These are phyloP conservation scores for Hirtodrosophila alboralis DNA, from an alignment of 2,888 invertebrate genomes.

Conservation along the genomic window DNA sequence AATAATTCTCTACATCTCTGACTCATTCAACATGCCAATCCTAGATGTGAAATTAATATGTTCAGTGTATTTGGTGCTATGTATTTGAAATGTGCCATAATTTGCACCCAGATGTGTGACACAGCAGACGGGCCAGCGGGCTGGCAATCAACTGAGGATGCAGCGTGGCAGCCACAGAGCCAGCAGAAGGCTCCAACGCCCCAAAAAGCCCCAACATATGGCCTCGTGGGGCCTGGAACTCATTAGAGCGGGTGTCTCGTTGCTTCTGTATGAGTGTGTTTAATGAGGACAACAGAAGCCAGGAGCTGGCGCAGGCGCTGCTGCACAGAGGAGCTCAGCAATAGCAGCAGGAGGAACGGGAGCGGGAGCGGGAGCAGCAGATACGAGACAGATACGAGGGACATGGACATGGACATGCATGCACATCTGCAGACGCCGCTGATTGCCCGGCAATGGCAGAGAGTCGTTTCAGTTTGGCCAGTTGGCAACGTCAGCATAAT, in stretches of 20 bases:
- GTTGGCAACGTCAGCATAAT: constrained; percentile 83
- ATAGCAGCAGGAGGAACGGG: not conserved
- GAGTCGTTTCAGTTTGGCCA: constrained; percentile 38
- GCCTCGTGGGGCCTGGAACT: constrained; percentile 70
- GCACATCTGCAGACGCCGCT: constrained; percentile 74
- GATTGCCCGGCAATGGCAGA: constrained; percentile 61
- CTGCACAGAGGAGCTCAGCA: too few species aligned
- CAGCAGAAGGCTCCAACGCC: constrained; percentile 13
- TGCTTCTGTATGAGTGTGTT: constrained; percentile 42
- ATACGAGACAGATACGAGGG: constrained; percentile 62
- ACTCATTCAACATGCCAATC: too few species aligned
- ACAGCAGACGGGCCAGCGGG: constrained; percentile 60
- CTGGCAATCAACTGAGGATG: constrained; percentile 72
- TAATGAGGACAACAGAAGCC: constrained; percentile 61
- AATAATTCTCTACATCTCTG: too few species aligned
- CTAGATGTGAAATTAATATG: too few species aligned
- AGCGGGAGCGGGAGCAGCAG: constrained; percentile 53
- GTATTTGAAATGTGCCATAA: constrained; percentile 78
- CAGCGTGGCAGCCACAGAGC: constrained; percentile 28
- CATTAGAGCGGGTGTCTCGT: constrained; percentile 71
- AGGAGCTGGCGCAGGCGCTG: too few species aligned
- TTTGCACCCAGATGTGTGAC: constrained; percentile 79
- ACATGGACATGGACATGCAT: constrained; percentile 50
- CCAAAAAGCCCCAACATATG: constrained; percentile 58
- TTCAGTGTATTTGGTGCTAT: constrained; percentile 51